These are phyloP conservation scores for Cherax destructor DNA, from an alignment of 1,140 invertebrate genomes.

Conservation along the genomic window DNA sequence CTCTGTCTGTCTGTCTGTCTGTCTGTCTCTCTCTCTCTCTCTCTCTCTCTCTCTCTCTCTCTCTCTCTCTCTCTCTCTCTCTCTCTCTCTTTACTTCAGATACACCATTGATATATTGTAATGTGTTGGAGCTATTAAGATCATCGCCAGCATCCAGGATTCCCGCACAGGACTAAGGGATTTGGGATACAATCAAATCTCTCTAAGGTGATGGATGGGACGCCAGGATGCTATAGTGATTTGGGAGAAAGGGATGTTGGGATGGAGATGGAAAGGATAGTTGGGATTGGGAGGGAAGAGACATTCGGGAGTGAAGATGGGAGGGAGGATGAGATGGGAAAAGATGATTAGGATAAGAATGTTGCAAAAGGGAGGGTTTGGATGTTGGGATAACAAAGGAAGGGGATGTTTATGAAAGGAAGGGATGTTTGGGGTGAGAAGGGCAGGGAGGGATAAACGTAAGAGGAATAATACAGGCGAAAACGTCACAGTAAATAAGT, in stretches of 20 bases:
- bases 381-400: too few relatives aligned
- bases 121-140: constrained; percentile 8
- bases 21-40: background rate
- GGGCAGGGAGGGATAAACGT: too few relatives aligned
- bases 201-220: constrained; percentile 5
- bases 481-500: too few relatives aligned
- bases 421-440: too few relatives aligned
- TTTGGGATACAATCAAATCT: background rate
- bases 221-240: background rate
- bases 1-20: too few relatives aligned
- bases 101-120: background rate
- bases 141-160: background rate
- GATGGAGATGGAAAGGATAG: background rate
- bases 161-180: background rate
- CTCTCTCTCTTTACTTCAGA: background rate
- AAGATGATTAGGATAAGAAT: too few relatives aligned
- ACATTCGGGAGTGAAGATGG: background rate
- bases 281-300: background rate
- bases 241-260: background rate
- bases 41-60: background rate
- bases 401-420: too few relatives aligned
- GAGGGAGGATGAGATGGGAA: too few relatives aligned
- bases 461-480: too few relatives aligned
- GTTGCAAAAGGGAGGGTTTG: too few relatives aligned
- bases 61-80: background rate